Evolutionary conservation across 2,113 vertebrate species (phyloP).

Genomic region (Bagarius yarrelli): DNA sequence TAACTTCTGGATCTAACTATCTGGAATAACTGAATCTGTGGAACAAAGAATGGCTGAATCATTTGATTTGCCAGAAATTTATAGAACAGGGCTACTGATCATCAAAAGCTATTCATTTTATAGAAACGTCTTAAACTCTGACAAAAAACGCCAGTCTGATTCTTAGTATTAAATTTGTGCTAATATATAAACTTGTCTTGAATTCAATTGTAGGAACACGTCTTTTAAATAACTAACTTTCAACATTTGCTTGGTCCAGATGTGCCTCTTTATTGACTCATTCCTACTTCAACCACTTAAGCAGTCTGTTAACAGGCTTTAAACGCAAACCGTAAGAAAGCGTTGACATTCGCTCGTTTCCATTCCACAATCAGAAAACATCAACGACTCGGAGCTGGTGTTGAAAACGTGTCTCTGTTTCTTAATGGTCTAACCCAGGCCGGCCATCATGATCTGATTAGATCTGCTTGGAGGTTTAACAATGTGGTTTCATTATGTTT

Average conservation of each 20-base stretch:
- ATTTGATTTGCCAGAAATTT: background rate
- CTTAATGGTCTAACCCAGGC: conserved; percentile 29
- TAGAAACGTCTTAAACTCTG: background rate
- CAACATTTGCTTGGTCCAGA: conserved; percentile 28
- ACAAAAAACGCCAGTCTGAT: background rate
- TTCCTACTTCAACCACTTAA: conserved; percentile 13
- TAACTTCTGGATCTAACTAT: too few relatives aligned
- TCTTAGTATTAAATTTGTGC: background rate
- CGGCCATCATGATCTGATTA: conserved; percentile 20
- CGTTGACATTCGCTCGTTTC: conserved; percentile 20
- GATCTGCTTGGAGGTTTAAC: conserved; percentile 18
- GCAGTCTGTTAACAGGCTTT: conserved; percentile 16
- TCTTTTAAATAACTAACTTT: conserved; percentile 2
- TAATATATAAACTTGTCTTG: background rate
- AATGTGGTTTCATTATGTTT: conserved; percentile 41
- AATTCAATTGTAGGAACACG: background rate
- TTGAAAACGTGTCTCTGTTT: conserved; percentile 4
- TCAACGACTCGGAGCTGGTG: conserved; percentile 8
- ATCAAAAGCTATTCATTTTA: background rate
- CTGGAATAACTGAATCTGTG: too few relatives aligned
- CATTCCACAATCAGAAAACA: background rate
- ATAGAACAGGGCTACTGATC: background rate
- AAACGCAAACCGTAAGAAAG: background rate
- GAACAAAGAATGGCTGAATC: background rate
- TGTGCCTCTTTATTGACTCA: background rate